These are phyloP conservation scores for Epiblema foenella DNA, from an alignment of 2,888 invertebrate genomes.

Conservation along the genomic window DNA sequence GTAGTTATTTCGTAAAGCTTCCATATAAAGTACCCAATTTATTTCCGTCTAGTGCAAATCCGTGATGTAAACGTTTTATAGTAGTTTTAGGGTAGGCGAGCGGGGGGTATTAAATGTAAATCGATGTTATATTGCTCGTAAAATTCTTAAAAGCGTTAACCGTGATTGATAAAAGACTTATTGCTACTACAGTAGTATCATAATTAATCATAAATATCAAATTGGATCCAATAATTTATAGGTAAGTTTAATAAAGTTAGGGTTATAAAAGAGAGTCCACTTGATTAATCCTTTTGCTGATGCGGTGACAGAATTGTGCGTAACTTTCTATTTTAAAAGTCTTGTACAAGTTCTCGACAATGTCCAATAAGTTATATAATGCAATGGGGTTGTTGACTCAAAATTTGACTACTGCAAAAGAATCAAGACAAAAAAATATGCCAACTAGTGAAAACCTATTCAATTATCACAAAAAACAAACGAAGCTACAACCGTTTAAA, in stretches of 20 bases:
- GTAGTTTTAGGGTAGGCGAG: slow-evolving; percentile 34
- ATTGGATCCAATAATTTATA: background rate
- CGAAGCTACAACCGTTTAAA: no score
- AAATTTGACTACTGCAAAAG: no score
- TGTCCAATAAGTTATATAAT: no score
- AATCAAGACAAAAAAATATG: no score
- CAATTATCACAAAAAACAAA: no score
- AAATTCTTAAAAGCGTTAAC: slow-evolving; percentile 31
- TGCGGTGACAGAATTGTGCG: no score
- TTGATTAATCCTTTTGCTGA: background rate
- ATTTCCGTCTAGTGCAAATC: slow-evolving; percentile 7
- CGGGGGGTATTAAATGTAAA: slow-evolving; percentile 34
- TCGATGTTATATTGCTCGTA: slow-evolving; percentile 36
- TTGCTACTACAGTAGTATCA: background rate
- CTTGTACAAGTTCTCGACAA: background rate
- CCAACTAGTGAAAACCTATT: no score
- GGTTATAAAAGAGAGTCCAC: background rate
- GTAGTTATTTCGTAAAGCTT: background rate
- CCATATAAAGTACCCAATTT: slow-evolving; percentile 10
- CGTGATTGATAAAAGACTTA: slow-evolving; percentile 31
- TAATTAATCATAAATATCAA: background rate
- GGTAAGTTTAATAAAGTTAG: background rate
- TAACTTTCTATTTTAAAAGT: background rate
- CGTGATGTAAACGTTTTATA: slow-evolving; percentile 38
- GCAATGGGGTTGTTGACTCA: no score